These are phyloP conservation scores for Melitaea athalia DNA, from an alignment of 2,888 invertebrate genomes.

Conservation along the genomic window DNA sequence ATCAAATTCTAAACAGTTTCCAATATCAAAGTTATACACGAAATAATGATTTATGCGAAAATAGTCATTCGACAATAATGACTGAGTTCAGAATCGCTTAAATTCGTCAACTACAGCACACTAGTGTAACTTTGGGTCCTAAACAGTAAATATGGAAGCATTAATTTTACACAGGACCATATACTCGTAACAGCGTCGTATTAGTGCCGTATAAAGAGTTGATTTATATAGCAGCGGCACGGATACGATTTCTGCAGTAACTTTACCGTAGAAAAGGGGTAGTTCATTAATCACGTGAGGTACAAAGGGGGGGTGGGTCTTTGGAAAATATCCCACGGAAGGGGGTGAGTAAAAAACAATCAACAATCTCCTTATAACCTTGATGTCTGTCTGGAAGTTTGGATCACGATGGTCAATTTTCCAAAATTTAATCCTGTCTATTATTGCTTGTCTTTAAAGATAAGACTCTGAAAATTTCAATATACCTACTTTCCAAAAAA, in stretches of 20 bases:
- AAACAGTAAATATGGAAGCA: constrained; percentile 30
- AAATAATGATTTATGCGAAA: not conserved
- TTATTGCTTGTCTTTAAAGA: too few species aligned
- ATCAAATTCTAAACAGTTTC: too few species aligned
- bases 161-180: constrained; percentile 33
- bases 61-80: not conserved
- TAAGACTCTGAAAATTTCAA: too few species aligned
- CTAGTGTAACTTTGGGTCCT: constrained; percentile 20
- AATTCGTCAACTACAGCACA: constrained; percentile 16
- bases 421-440: too few species aligned
- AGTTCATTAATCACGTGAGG: too few species aligned
- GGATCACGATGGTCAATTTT: too few species aligned
- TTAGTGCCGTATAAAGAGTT: constrained; percentile 6
- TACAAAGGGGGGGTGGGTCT: too few species aligned
- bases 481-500: too few species aligned
- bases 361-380: too few species aligned
- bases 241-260: constrained; percentile 5
- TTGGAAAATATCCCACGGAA: too few species aligned
- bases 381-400: too few species aligned
- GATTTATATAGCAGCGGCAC: not conserved
- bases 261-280: not conserved
- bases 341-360: too few species aligned
- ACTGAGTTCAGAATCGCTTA: constrained; percentile 21
- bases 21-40: not conserved
- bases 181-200: constrained; percentile 19